Base-by-base conservation (phyloP, 2,113 vertebrate genomes). In the Anarhynchus alexandrinus region DNA sequence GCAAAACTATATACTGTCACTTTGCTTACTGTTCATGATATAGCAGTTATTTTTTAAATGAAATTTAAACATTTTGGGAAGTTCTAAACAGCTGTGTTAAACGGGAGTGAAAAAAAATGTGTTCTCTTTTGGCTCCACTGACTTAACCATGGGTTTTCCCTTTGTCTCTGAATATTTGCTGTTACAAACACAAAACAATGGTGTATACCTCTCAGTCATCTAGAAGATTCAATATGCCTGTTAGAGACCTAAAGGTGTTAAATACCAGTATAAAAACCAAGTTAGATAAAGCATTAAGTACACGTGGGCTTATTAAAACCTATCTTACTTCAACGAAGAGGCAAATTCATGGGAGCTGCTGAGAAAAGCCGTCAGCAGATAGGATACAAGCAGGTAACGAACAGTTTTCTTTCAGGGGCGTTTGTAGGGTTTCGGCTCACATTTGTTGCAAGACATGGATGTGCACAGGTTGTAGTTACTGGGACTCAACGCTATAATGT, bases 381-480 rank as follows among this genome's bases (percentile, higher is more conserved):
- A 38, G 30, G 38, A 25, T 55, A 36, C 25, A 67, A 22, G 66
- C 13, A 17, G 26, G 16, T 95, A 55, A 58, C 1, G 1, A 49
- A 40, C 0, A 0, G 11, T 87, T 89, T 70, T 10, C 7, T 32
- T 74, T 64, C 0, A 0, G 29, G n/a, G 36, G 30, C 1, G 0
- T 58, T 16, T 21, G 27, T 15, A 54, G 51, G 17, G 11, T 83
- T 83, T 49, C 47, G 38, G 25, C 11, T 94, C 22, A n/a, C 0
- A 0, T 62, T 57, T 66, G 15, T 34, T 36, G 36, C 15, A 64
- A 51, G 76, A 52, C 10, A 2, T 5, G 22, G 26, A 17, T 1
- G 1, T 1, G 1, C 23, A 22, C 42, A 58, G 11, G 8, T 76
- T 79, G 71, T 67, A 64, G 19, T 67, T 82, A 20, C 25, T 59